Evolutionary conservation across 1,140 invertebrate genomes (phyloP).

Genomic region (Cydia pomonella): DNA sequence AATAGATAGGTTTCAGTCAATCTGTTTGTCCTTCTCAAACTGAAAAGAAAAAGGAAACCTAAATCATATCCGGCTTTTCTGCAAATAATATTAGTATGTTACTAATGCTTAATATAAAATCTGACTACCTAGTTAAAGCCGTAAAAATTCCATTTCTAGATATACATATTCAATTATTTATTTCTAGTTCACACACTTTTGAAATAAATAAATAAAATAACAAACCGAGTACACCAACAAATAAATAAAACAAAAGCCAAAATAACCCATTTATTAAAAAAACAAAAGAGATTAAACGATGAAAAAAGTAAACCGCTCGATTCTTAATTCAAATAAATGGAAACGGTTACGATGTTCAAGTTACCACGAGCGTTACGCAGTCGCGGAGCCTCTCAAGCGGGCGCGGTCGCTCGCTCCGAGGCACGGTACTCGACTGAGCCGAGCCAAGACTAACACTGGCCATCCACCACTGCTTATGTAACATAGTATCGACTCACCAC

Average conservation of each 20-base stretch:
- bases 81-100: no score
- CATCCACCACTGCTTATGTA: not conserved
- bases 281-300: not conserved
- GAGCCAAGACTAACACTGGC: not conserved
- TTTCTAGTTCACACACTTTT: not conserved
- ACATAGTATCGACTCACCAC: constrained; percentile 16
- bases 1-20: no score
- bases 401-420: constrained; percentile 7
- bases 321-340: constrained; percentile 1
- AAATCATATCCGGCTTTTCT: no score
- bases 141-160: not conserved
- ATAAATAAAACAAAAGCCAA: not conserved
- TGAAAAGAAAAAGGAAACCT: no score
- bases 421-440: not conserved
- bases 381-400: not conserved
- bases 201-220: not conserved
- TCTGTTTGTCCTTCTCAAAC: no score
- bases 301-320: not conserved
- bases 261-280: not conserved
- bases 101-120: no score
- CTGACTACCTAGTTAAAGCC: not conserved
- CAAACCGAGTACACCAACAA: not conserved
- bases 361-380: not conserved
- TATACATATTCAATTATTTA: not conserved
- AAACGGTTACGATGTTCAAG: not conserved